Conservation (phyloP, 1,140 invertebrate genomes). For the Lepidurus apus region DNA sequence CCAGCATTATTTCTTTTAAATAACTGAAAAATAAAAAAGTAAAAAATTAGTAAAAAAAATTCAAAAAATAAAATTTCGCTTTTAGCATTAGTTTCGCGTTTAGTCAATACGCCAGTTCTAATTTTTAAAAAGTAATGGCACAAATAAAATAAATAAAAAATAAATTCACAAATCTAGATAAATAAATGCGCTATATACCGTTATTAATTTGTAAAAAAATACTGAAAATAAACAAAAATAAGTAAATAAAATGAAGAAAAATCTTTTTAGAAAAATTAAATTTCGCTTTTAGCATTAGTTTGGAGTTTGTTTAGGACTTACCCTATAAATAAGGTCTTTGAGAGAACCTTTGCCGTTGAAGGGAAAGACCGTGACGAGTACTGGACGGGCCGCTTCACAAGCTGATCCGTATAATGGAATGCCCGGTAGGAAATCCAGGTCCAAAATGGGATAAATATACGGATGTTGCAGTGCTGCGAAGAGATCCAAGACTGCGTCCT, state of each 20-base stretch:
- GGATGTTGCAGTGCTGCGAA: conserved; percentile 82
- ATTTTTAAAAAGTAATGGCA: too few relatives aligned
- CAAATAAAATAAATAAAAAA: too few relatives aligned
- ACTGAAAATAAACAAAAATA: too few relatives aligned
- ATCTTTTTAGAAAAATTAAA: too few relatives aligned
- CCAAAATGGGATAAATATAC: conserved; percentile 77
- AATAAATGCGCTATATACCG: background rate
- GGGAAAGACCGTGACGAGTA: conserved; percentile 66
- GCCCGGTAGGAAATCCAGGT: conserved; percentile 58
- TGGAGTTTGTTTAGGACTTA: conserved; percentile 43
- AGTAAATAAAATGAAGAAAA: too few relatives aligned
- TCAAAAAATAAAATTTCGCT: too few relatives aligned
- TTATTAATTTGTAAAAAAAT: background rate
- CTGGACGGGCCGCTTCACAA: conserved; percentile 49
- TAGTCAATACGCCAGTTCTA: too few relatives aligned
- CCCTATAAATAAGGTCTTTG: conserved; percentile 83
- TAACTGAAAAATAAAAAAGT: too few relatives aligned
- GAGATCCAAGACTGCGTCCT: conserved; percentile 66
- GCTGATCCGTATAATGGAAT: conserved; percentile 39
- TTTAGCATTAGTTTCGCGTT: too few relatives aligned
- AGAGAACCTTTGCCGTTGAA: conserved; percentile 76
- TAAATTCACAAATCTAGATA: background rate
- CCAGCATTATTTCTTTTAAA: too few relatives aligned
- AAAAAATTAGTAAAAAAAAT: too few relatives aligned
- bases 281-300: background rate